These are phyloP conservation scores for Oophaga pumilio DNA, from an alignment of 2,113 vertebrate species.

Conservation along the genomic window DNA sequence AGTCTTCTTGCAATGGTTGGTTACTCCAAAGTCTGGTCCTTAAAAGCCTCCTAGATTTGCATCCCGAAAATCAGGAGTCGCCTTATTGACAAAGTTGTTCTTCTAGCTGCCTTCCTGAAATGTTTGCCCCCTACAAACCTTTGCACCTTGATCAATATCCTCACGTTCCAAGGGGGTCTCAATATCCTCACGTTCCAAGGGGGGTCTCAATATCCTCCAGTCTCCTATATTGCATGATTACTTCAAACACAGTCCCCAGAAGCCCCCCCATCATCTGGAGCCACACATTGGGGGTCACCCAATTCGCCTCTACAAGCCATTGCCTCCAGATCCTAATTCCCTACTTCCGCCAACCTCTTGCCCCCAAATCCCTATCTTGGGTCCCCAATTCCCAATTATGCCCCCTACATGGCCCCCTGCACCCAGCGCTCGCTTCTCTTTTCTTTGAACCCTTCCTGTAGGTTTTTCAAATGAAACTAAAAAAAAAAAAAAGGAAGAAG, in stretches of 20 bases:
- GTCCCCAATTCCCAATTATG: neutral
- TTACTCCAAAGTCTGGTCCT: neutral
- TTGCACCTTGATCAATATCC: neutral
- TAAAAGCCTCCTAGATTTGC: neutral
- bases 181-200: too few relatives aligned
- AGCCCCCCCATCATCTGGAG: neutral
- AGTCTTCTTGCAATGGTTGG: neutral
- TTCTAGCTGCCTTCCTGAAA: neutral
- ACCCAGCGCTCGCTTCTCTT: neutral
- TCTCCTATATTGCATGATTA: neutral
- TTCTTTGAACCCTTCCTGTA: neutral
- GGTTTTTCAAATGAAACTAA: neutral
- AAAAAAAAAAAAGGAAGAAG: constrained; percentile 12
- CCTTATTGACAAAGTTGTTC: neutral
- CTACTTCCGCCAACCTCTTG: too few relatives aligned
- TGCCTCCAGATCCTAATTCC: too few relatives aligned
- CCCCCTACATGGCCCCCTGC: neutral
- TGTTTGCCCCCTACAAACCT: neutral
- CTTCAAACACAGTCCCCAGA: neutral
- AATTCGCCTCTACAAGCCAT: too few relatives aligned
- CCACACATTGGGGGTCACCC: neutral
- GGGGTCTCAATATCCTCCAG: neutral
- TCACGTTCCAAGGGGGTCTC: neutral
- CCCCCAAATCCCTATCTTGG: too few relatives aligned
- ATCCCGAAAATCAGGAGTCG: neutral